Evolutionary conservation across 2,113 vertebrate genomes (phyloP).

Genomic region (Dicentrarchus labrax): DNA sequence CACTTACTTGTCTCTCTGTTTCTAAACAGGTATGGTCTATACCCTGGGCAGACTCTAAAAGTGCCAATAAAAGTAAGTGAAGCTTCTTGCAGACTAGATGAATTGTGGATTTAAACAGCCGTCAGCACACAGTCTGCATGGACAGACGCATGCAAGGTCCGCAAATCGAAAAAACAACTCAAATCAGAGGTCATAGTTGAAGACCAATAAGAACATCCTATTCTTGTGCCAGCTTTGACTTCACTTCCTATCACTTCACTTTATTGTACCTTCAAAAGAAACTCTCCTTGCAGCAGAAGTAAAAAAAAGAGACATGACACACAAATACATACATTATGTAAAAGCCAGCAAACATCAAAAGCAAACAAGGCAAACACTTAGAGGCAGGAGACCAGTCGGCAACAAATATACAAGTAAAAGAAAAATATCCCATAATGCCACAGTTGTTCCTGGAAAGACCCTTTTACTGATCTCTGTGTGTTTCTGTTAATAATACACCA

Average conservation of each 20-base stretch:
- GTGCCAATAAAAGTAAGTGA: neutral
- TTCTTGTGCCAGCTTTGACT: neutral
- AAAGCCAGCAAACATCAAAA: constrained; percentile 1
- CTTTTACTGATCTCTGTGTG: constrained; percentile 41
- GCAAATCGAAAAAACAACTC: no score
- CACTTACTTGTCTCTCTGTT: neutral
- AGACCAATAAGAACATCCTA: neutral
- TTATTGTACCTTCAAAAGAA: neutral
- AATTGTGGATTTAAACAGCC: neutral
- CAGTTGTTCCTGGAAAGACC: constrained; percentile 17
- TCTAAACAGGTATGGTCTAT: neutral
- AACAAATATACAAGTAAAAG: constrained; percentile 4
- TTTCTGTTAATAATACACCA: constrained; percentile 45
- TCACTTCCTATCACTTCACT: neutral
- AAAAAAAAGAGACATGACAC: neutral
- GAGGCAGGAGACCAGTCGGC: neutral
- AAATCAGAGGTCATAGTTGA: neutral
- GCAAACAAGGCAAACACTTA: neutral
- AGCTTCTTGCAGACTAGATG: neutral
- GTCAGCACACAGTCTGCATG: neutral
- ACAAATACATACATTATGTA: neutral
- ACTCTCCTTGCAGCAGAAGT: neutral
- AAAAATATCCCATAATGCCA: neutral
- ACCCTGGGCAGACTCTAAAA: neutral
- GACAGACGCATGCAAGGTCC: neutral